These are phyloP conservation scores for Lophotis ruficrista DNA, from an alignment of 2,113 vertebrate genomes.

Conservation along the genomic window DNA sequence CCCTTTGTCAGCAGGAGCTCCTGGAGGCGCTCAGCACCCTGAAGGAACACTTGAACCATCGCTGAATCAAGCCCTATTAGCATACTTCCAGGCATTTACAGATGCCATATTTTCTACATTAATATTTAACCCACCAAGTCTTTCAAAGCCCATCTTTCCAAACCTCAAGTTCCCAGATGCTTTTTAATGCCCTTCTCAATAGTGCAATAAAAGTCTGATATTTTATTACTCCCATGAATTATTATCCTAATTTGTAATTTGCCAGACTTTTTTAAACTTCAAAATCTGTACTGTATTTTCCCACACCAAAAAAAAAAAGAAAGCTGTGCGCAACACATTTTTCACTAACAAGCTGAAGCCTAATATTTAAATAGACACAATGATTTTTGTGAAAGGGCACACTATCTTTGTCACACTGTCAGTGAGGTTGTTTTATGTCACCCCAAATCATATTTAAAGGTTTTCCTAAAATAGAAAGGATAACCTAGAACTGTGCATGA, in stretches of 20 bases:
- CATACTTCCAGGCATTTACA: constrained; percentile 70
- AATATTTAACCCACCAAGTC: constrained; percentile 79
- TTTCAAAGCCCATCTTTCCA: constrained; percentile 75
- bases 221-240: constrained; percentile 83
- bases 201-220: constrained; percentile 79
- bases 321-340: constrained; percentile 53
- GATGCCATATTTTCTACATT: constrained; percentile 81
- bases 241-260: constrained; percentile 79
- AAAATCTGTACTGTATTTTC: constrained; percentile 75
- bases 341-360: constrained; percentile 58
- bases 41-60: background rate
- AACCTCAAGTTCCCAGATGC: constrained; percentile 76
- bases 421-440: constrained; percentile 45
- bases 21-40: constrained; percentile 21
- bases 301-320: constrained; percentile 55
- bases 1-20: constrained; percentile 3
- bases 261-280: constrained; percentile 78
- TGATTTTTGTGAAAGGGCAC: constrained; percentile 33
- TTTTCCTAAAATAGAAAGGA: constrained; percentile 57
- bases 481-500: constrained; percentile 22
- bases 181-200: constrained; percentile 81
- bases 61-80: constrained; percentile 32
- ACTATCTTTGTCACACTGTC: constrained; percentile 50
- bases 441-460: constrained; percentile 35
- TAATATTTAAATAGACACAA: constrained; percentile 71